A percentile compares a stretch with the other conserved stretches of the same genome.
These are phyloP conservation scores for Somateria mollissima DNA, from an alignment of 2,797 vertebrate genomes.

Conservation along the genomic window DNA sequence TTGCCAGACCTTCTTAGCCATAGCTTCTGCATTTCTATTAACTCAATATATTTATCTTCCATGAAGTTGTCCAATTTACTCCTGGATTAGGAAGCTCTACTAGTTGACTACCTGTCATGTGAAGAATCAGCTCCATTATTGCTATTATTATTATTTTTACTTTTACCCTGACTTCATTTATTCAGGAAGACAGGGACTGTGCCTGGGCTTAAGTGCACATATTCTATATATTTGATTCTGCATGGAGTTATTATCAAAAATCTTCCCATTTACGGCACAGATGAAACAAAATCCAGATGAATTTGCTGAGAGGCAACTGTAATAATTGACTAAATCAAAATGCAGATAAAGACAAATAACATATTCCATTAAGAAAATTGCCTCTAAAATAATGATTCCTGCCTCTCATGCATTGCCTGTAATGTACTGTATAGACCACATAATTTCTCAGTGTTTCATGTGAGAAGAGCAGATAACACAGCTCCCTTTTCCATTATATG, in stretches of 20 bases:
- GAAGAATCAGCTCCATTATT: background rate
- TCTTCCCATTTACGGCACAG: background rate
- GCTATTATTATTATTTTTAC: background rate
- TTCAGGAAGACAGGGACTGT: background rate
- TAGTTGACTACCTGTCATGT: background rate
- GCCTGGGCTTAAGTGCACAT: background rate
- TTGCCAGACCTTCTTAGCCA: background rate
- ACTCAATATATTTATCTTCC: background rate
- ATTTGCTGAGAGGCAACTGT: background rate
- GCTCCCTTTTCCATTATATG: background rate
- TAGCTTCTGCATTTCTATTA: conserved; percentile 9
- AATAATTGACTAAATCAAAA: background rate
- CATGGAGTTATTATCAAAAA: background rate
- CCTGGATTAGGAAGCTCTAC: background rate
- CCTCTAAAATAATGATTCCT: background rate
- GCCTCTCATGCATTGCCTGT: background rate
- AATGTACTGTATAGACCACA: background rate
- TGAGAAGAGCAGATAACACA: background rate
- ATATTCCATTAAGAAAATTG: background rate
- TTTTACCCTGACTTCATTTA: background rate
- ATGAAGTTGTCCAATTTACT: background rate
- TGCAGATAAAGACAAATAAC: background rate
- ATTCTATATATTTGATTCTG: background rate
- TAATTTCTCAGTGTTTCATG: background rate
- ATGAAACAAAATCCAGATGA: background rate